phyloP scores from a whole-genome alignment of 2,113 vertebrate species.

The Pipa parva region DNA sequence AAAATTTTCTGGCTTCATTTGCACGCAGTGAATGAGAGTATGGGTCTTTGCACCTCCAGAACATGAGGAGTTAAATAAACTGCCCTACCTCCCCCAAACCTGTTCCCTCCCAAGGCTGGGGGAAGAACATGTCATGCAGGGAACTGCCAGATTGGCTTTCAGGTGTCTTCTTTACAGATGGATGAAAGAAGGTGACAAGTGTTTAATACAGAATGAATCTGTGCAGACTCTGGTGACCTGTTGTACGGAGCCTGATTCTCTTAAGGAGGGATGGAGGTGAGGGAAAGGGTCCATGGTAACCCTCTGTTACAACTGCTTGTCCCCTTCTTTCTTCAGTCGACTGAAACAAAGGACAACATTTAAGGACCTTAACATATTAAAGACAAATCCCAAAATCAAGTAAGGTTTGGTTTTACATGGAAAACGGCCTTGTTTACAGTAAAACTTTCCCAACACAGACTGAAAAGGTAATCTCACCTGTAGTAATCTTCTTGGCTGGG shows the following conservation, averaged over 20 bases:
- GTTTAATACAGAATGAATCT: conserved; percentile 70
- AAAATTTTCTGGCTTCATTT: conserved; percentile 55
- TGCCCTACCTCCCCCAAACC: conserved; percentile 61
- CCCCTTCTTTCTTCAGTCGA: conserved; percentile 98
- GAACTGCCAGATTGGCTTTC: conserved; percentile 72
- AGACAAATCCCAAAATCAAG: too few species aligned
- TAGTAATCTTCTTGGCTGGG: conserved; percentile 98
- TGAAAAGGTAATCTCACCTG: conserved; percentile 67
- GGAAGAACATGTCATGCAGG: conserved; percentile 85
- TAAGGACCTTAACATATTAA: too few species aligned
- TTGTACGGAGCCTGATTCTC: conserved; percentile 32
- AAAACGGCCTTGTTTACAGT: too few species aligned
- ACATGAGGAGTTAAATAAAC: conserved; percentile 41
- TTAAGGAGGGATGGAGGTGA: conserved; percentile 15
- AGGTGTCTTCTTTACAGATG: conserved; percentile 85
- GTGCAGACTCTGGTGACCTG: conserved; percentile 25
- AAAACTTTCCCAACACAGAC: too few species aligned
- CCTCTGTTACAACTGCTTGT: conserved; percentile 92
- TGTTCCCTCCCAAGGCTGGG: conserved; percentile 58
- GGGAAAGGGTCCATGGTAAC: conserved; percentile 20
- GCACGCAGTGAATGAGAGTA: conserved; percentile 60
- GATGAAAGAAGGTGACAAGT: conserved; percentile 64
- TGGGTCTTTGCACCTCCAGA: conserved; percentile 87
- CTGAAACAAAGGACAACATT: conserved; percentile 63
- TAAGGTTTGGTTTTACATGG: too few species aligned